Percentiles rank a stretch among this genome's conserved stretches.
Conservation (phyloP, 2,888 invertebrate species). For the Drymonia ruficornis region DNA sequence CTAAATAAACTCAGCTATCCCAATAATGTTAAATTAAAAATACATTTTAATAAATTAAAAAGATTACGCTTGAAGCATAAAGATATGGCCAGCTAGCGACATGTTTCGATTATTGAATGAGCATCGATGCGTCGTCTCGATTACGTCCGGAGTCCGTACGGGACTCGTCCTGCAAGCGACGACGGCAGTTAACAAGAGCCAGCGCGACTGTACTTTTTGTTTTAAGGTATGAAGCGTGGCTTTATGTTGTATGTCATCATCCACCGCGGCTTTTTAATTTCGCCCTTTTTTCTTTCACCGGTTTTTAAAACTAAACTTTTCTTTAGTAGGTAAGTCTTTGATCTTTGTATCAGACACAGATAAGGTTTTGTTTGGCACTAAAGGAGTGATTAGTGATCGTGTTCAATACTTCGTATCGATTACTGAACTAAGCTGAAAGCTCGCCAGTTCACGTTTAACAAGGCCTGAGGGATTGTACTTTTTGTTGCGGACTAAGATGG, state of each 20-base stretch:
- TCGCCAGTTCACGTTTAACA: neutral
- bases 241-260: conserved; percentile 43
- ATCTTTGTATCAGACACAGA: neutral
- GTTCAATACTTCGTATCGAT: neutral
- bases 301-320: neutral
- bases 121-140: conserved; percentile 74
- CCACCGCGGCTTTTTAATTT: conserved; percentile 11
- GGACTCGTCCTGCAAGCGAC: conserved; percentile 52
- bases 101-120: conserved; percentile 74
- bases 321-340: neutral
- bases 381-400: neutral
- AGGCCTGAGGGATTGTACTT: neutral
- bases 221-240: conserved; percentile 43
- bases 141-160: conserved; percentile 62
- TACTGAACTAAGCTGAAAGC: neutral
- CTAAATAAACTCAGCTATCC: no score
- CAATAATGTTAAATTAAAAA: conserved; percentile 26
- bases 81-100: conserved; percentile 61
- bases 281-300: no score
- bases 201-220: conserved; percentile 57
- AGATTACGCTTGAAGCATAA: conserved; percentile 65
- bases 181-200: conserved; percentile 59
- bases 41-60: conserved; percentile 61
- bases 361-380: neutral
- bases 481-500: neutral